phyloP scores from a whole-genome alignment of 2,888 invertebrate genomes.

The Balanococcus diminutus region DNA sequence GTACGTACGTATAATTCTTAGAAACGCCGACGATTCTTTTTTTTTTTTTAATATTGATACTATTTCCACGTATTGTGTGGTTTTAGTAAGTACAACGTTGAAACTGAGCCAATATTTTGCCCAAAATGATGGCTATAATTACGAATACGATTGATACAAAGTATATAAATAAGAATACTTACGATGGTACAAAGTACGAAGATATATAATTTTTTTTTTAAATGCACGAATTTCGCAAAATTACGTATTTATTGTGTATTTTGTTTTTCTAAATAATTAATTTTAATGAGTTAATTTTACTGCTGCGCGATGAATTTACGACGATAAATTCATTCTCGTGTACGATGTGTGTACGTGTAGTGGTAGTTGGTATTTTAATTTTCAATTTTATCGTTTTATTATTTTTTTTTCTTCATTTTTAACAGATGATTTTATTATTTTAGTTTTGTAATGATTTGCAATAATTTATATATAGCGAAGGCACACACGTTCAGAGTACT shows the following conservation, averaged over 20 bases:
- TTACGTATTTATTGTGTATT: neutral
- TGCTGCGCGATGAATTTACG: neutral
- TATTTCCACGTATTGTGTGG: neutral
- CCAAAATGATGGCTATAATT: neutral
- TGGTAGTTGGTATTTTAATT: slow-evolving; percentile 31
- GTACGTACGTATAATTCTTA: too few species aligned
- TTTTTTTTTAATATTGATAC: neutral
- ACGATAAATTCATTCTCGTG: neutral
- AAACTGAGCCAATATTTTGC: neutral
- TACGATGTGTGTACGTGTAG: slow-evolving; percentile 11
- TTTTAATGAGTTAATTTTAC: slow-evolving; percentile 19
- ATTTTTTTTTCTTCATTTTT: slow-evolving; percentile 12
- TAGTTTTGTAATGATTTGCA: slow-evolving; percentile 31
- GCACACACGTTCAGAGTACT: slow-evolving; percentile 25
- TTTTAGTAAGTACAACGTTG: neutral
- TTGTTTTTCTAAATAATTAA: slow-evolving; percentile 24
- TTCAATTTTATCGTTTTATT: slow-evolving; percentile 40
- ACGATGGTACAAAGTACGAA: slow-evolving; percentile 29
- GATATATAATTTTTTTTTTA: neutral
- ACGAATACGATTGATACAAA: neutral
- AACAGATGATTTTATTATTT: slow-evolving; percentile 42
- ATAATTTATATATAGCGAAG: slow-evolving; percentile 17
- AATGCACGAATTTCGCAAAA: slow-evolving; percentile 30
- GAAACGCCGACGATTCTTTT: too few species aligned
- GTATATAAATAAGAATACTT: neutral